These are phyloP conservation scores for Dolichotis patagonum DNA, from an alignment of 2,113 vertebrate species.

Conservation along the genomic window DNA sequence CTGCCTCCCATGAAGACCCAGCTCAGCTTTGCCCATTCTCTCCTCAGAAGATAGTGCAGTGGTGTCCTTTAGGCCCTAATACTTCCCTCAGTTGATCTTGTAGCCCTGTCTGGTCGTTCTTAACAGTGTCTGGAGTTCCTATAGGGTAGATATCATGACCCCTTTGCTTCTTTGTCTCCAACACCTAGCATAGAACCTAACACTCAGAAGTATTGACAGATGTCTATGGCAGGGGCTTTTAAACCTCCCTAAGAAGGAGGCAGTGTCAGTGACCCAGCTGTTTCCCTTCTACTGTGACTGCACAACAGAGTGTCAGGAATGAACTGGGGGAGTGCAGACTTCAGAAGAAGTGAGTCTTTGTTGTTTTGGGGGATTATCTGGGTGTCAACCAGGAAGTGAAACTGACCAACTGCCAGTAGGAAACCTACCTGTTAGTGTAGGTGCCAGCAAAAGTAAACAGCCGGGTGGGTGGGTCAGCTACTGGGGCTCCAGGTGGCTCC, in stretches of 20 bases:
- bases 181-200: background rate
- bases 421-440: conserved; percentile 36
- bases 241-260: background rate
- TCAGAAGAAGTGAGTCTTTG: conserved; percentile 47
- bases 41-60: background rate
- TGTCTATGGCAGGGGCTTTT: background rate
- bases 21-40: background rate
- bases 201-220: background rate
- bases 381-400: conserved; percentile 75
- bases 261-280: background rate
- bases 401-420: conserved; percentile 55
- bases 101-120: background rate
- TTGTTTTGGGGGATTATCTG: conserved; percentile 57
- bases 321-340: background rate
- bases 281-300: background rate
- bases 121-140: background rate
- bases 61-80: background rate
- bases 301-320: conserved; percentile 15
- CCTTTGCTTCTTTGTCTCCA: background rate
- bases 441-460: conserved; percentile 51
- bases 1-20: background rate
- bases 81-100: background rate
- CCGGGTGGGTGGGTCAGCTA: background rate
- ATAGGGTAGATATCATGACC: background rate
- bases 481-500: background rate